Evolutionary conservation across 2,888 invertebrate species (phyloP).

Genomic region (Heliconius ethilla): DNA sequence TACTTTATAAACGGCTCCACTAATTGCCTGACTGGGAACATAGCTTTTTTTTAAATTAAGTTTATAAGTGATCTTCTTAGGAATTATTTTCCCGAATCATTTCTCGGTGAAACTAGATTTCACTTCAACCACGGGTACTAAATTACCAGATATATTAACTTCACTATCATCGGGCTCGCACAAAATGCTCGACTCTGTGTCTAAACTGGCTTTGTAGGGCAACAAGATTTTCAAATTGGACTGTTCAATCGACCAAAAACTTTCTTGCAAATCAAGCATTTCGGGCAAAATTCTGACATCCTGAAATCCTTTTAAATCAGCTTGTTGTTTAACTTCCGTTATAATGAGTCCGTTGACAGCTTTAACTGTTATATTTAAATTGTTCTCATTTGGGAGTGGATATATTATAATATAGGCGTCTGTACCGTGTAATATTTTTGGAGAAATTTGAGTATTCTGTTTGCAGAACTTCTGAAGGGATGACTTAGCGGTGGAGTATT

Average conservation of each 20-base stretch:
- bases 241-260: neutral
- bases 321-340: slow-evolving; percentile 1
- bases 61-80: no score
- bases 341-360: neutral
- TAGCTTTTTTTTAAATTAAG: no score
- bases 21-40: no score
- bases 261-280: neutral
- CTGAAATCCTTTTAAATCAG: slow-evolving; percentile 1
- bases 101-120: no score
- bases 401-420: slow-evolving; percentile 4
- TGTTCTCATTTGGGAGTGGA: neutral
- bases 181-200: neutral
- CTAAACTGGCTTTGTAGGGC: neutral
- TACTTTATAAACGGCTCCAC: no score
- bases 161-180: neutral
- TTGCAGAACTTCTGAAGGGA: neutral
- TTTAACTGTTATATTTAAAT: neutral
- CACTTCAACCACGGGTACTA: neutral
- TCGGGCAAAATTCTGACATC: slow-evolving; percentile 15
- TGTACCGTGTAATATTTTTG: slow-evolving; percentile 7
- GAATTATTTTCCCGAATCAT: no score
- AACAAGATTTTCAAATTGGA: slow-evolving; percentile 3
- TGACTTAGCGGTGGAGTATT: neutral
- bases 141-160: slow-evolving; percentile 1
- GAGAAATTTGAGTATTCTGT: neutral